phyloP scores from a whole-genome alignment of 1,140 invertebrate genomes.

The Aleiodes sp. region DNA sequence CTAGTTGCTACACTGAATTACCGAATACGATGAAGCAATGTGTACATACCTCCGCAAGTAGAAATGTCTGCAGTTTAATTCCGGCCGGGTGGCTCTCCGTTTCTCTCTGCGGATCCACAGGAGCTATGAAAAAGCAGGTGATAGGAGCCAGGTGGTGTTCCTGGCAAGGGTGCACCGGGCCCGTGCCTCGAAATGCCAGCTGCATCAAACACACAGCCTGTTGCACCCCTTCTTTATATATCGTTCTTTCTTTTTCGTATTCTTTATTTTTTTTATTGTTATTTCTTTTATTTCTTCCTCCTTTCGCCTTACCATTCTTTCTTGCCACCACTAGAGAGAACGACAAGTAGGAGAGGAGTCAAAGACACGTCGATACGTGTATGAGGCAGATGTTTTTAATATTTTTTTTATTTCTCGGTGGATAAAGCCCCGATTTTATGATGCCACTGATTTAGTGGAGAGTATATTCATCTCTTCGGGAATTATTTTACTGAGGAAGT shows the following conservation, averaged over 20 bases:
- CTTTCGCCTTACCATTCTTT: constrained; percentile 11
- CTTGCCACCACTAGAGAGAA: not conserved
- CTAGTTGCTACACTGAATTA: constrained; percentile 2
- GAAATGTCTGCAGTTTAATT: constrained; percentile 23
- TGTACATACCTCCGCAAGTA: constrained; percentile 13
- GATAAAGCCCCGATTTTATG: no score
- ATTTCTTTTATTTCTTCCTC: constrained; percentile 8
- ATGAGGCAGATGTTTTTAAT: not conserved
- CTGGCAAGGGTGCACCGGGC: constrained; percentile 55
- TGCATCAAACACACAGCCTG: constrained; percentile 44
- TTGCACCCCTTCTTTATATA: constrained; percentile 37
- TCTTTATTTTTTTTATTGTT: constrained; percentile 6
- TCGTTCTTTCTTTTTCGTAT: constrained; percentile 8
- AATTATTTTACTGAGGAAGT: no score
- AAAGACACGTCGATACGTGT: not conserved
- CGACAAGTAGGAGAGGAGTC: constrained; percentile 8
- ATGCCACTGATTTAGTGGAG: no score
- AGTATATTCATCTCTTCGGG: no score
- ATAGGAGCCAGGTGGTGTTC: constrained; percentile 39
- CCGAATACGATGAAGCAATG: constrained; percentile 5
- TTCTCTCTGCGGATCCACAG: constrained; percentile 1
- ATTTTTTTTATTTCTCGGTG: no score
- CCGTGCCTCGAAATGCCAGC: constrained; percentile 37
- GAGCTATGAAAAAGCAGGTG: constrained; percentile 33
- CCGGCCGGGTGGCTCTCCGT: constrained; percentile 42